Base-by-base conservation (phyloP, 2,888 invertebrate species). In the Aplocera efformata region DNA sequence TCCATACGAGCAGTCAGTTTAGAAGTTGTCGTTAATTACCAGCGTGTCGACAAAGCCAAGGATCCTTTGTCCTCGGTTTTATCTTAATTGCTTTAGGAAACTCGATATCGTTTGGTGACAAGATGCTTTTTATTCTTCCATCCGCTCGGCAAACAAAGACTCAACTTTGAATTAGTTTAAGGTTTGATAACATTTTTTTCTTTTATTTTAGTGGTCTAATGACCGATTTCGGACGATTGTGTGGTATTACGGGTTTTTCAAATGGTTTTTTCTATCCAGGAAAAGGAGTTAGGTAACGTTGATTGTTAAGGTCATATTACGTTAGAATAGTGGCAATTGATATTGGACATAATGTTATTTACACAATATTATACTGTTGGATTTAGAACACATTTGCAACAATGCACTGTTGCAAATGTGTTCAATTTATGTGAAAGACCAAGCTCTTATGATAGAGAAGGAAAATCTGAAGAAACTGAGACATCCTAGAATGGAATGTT, bases 71-170 rank as follows among this genome's bases (percentile, higher is more conserved):
- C 76, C 64, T 68, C 72, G 72, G 77, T 77, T 81, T 84, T 83
- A 84, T 83, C 84, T 82, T 84, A 85, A 86, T 84, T 82, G 81
- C 82, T 84, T 81, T 17, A 77, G 79, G 84, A 82, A 85, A 83
- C 80, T 84, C 80, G 76, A 82, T 84, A 83, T 80, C 83, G 79
- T 78, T 17, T 17, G 13, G 13, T 75, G 80, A 84, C 83, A 83
- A 79, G 79, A 79, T 80, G 80, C 77, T 84, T 83, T 83, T 84
- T 83, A 81, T 81, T 74, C 75, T 67, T 69, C 7, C 22, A 22
- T 1, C 72, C 70, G 60, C 65, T 63, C 63, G 76, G 76, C 73
- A 75, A 81, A 82, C 80, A 80, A 80, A 76, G 79, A 77, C 72
- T 66, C 72, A 81, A 83, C 77, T 84, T 83, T 72, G 79, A 83